Conservation (phyloP, 2,888 invertebrate genomes). For the Tridacna crocea region DNA sequence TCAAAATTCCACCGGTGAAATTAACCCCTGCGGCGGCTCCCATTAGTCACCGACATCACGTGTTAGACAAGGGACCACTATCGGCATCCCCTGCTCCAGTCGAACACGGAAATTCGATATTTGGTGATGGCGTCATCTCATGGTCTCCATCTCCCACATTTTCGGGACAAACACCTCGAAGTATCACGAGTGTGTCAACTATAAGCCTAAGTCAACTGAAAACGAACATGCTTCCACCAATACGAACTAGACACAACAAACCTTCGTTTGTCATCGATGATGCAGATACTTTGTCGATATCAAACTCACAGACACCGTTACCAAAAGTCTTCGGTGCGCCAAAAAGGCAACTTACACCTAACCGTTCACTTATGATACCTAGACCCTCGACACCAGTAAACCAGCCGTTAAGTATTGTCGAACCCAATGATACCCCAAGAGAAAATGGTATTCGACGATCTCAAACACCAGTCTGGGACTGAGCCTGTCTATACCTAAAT, state of each 20-base stretch:
- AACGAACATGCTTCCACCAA: constrained; percentile 1
- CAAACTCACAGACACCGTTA: neutral
- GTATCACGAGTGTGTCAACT: constrained; percentile 35
- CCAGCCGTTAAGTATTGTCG: constrained; percentile 4
- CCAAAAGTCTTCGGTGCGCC: constrained; percentile 11
- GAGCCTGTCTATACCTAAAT: neutral
- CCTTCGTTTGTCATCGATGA: neutral
- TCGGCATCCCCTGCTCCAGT: constrained; percentile 46
- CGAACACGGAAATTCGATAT: constrained; percentile 24
- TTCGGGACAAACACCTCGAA: constrained; percentile 28
- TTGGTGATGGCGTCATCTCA: constrained; percentile 19
- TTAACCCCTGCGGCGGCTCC: constrained; percentile 40
- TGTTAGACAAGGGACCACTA: constrained; percentile 38
- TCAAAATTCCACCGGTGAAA: constrained; percentile 17
- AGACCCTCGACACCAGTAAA: constrained; percentile 11
- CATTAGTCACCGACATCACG: constrained; percentile 45
- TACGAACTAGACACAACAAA: neutral
- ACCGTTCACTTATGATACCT: neutral
- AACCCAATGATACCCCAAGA: constrained; percentile 3
- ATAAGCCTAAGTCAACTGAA: constrained; percentile 28
- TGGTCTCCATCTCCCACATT: constrained; percentile 27
- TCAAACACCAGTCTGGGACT: constrained; percentile 5
- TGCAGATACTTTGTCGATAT: neutral
- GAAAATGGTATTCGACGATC: neutral
- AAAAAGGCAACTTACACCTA: neutral